Evolutionary conservation across 1,140 invertebrate species (phyloP), one percentile per base, ranked within the genome.

Genomic region (Cotesia vestalis): DNA sequence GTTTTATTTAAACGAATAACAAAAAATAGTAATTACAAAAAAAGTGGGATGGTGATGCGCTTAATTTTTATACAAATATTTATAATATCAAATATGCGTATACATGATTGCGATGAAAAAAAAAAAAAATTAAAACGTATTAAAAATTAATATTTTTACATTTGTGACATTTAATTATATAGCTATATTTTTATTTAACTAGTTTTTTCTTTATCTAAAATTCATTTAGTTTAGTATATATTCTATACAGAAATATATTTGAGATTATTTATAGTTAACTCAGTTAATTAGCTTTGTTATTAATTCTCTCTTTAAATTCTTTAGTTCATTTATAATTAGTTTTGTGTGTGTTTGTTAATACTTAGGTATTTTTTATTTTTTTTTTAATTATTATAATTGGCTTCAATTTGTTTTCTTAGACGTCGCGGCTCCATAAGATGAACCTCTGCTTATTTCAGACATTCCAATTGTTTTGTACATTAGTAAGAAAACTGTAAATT

Each of bases 401-500:
- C 46, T 73, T 75, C 74, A 81, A 34, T 80, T 63, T 55, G 36
- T 12, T 69, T 82, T 81, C 59, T 81, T 82, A 11, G 80, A 74
- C 14, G 79, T 75, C 35, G 76, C 84, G 55, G 86, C 83, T 35
- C 94, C 94, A 81, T 95, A 95, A n/a, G 91, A 92, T 11, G 94
- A 95, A 55, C 91, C 91, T 82, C 94, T 94, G 77, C 92, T 94
- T 74, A 95, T 94, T 83, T 95, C 92, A 0, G 94, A 94, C 89
- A 93, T 92, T 75, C 92, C 92, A 74, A 96, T 94, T 60, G 92
- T 91, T 85, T 93, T 92, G 75, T 92, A 90, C 84, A 95, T 90
- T 9, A 94, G 84, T 67, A 92, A 83, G 79, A 92, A 94, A 88
- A 94, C 94, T 95, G 89, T 57, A 93, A 91, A 69, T 11, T 66